Conservation (phyloP, 64 coral and sea anemone genomes). For the Pocillopora damicornis region DNA sequence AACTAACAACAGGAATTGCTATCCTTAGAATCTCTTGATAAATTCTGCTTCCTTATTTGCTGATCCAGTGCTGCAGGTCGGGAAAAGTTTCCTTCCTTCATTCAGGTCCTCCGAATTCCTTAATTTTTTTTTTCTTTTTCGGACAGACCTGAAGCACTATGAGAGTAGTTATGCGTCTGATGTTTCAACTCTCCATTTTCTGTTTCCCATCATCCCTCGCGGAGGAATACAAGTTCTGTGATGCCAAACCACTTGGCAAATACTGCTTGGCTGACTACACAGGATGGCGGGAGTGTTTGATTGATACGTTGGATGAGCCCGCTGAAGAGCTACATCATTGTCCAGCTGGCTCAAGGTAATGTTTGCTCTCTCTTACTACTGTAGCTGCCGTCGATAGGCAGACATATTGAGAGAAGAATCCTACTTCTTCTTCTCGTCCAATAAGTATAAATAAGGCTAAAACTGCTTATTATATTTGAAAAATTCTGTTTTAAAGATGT, state of each 20-base stretch:
- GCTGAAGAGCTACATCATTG: conserved; percentile 21
- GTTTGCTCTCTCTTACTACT: background rate
- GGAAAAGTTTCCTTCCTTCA: too few relatives aligned
- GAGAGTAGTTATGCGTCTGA: background rate
- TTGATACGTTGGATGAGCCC: conserved; percentile 19
- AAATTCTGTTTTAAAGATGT: background rate
- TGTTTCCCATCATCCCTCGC: conserved; percentile 2
- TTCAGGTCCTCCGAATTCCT: too few relatives aligned
- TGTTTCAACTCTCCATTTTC: background rate
- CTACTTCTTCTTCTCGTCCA: too few relatives aligned
- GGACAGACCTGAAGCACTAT: conserved; percentile 4
- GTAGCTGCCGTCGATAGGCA: background rate
- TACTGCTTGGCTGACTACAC: conserved; percentile 19
- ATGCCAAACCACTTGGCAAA: conserved; percentile 9
- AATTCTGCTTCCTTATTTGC: too few relatives aligned
- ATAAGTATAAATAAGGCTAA: too few relatives aligned
- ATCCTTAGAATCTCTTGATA: too few relatives aligned
- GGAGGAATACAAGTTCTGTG: conserved; percentile 20
- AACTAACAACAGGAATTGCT: too few relatives aligned
- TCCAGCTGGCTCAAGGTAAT: background rate
- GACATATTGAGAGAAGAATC: too few relatives aligned
- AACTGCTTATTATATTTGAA: too few relatives aligned
- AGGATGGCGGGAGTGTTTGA: conserved; percentile 29
- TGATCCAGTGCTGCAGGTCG: too few relatives aligned
- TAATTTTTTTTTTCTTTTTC: too few relatives aligned